phyloP scores from a whole-genome alignment of 1,140 invertebrate species.

The Potamilus streckersoni region DNA sequence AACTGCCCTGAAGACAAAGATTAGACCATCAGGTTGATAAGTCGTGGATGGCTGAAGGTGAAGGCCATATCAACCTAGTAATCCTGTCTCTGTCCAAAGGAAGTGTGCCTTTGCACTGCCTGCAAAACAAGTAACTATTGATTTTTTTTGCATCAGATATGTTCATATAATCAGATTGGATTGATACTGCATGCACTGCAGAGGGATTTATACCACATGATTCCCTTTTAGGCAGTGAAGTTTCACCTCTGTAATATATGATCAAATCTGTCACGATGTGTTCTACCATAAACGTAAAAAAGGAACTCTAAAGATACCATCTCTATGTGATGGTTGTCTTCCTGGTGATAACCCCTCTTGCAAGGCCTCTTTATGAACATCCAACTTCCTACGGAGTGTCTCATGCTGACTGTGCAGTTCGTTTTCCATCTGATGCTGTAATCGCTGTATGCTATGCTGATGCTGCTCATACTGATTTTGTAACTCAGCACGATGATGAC shows the following conservation, averaged over 20 bases:
- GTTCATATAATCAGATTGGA: too few relatives aligned
- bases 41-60: too few relatives aligned
- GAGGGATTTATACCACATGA: too few relatives aligned
- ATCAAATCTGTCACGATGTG: neutral
- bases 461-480: conserved; percentile 45
- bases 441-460: conserved; percentile 45
- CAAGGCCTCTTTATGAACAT: conserved; percentile 41
- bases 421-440: conserved; percentile 48
- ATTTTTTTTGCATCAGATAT: too few relatives aligned
- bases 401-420: conserved; percentile 47
- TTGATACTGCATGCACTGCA: too few relatives aligned
- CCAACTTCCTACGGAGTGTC: conserved; percentile 40
- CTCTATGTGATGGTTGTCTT: neutral
- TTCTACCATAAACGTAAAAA: neutral
- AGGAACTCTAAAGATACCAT: neutral
- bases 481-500: conserved; percentile 42
- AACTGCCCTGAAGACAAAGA: too few relatives aligned
- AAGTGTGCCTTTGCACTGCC: too few relatives aligned
- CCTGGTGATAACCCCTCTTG: neutral
- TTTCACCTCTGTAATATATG: neutral
- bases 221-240: neutral
- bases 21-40: too few relatives aligned
- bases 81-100: too few relatives aligned
- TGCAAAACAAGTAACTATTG: too few relatives aligned
- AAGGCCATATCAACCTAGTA: too few relatives aligned